Conservation (phyloP, 2,888 invertebrate genomes). For the Hymenopus coronatus region DNA sequence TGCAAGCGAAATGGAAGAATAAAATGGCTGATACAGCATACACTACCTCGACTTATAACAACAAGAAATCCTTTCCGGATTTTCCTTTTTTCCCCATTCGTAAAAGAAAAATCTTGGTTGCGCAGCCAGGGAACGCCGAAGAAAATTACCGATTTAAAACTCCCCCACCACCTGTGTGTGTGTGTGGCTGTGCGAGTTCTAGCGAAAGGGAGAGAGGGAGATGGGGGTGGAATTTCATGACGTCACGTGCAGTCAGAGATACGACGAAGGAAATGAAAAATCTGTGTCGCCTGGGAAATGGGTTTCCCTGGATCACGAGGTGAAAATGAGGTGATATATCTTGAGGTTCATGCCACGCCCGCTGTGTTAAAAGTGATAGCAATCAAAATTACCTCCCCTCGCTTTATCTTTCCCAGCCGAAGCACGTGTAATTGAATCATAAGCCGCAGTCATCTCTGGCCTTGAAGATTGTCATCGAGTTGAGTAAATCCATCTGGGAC, state of each 20-base stretch:
- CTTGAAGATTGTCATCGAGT: background rate
- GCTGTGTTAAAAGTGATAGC: slow-evolving; percentile 1
- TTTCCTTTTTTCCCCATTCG: background rate
- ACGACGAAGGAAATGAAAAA: slow-evolving; percentile 28
- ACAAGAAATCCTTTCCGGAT: background rate
- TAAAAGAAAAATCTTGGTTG: background rate
- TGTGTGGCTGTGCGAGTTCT: background rate
- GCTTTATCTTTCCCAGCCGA: background rate
- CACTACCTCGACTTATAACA: background rate
- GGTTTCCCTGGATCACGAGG: slow-evolving; percentile 25
- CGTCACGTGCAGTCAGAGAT: slow-evolving; percentile 23
- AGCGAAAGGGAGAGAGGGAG: background rate
- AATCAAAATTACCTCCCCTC: background rate
- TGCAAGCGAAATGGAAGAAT: background rate
- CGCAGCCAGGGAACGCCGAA: background rate
- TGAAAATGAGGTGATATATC: slow-evolving; percentile 31
- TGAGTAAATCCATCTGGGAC: background rate
- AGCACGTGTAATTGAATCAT: background rate
- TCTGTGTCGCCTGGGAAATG: slow-evolving; percentile 28
- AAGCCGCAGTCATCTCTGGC: background rate
- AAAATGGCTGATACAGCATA: background rate
- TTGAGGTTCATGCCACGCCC: background rate
- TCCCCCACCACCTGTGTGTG: background rate
- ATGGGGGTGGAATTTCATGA: background rate
- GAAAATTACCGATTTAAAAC: slow-evolving; percentile 10